Conservation (phyloP, 1,140 invertebrate genomes). For the Lepidotrigona ventralis region DNA sequence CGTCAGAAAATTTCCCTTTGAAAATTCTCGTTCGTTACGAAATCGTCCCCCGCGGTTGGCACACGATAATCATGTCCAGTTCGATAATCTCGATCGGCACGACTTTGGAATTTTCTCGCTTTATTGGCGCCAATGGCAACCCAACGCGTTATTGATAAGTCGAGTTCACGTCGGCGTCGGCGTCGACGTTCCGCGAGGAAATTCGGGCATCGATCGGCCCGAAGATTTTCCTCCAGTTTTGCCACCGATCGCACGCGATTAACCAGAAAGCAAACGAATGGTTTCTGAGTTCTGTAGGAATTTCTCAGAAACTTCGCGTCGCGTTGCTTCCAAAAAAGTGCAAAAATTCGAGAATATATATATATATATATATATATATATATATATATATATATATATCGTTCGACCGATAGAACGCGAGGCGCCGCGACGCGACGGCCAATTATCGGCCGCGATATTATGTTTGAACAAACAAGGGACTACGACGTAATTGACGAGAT, state of each 20-base stretch:
- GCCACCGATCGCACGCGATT: not conserved
- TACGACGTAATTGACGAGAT: not conserved
- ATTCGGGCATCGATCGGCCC: slow-evolving; percentile 8
- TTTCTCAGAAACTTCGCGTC: too few species aligned
- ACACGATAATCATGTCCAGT: not conserved
- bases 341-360: too few species aligned
- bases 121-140: not conserved
- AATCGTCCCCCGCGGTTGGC: too few species aligned
- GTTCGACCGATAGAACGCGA: too few species aligned
- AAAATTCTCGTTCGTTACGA: not conserved
- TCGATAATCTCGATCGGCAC: not conserved
- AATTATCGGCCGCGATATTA: not conserved
- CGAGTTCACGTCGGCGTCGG: not conserved
- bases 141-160: slow-evolving; percentile 1
- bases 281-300: too few species aligned
- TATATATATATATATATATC: too few species aligned
- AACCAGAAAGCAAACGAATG: too few species aligned
- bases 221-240: not conserved
- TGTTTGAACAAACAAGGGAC: not conserved
- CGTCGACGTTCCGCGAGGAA: not conserved
- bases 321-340: too few species aligned
- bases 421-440: too few species aligned
- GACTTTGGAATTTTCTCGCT: not conserved
- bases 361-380: too few species aligned
- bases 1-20: too few species aligned